Conservation (phyloP, 2,888 invertebrate species). For the Amblyteles armatorius region DNA sequence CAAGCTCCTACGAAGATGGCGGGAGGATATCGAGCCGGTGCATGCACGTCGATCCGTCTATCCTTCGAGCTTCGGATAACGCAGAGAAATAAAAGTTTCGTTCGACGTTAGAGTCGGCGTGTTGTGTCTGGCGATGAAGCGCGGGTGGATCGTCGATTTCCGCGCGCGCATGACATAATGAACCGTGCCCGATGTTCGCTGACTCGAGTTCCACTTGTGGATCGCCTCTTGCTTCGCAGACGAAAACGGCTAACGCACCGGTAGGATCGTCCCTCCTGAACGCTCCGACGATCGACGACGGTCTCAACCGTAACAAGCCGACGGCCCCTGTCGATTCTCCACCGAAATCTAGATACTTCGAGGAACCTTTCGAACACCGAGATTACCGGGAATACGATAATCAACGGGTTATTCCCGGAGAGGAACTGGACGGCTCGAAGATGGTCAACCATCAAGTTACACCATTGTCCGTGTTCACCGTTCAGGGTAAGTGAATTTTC, state of each 20-base stretch:
- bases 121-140: constrained; percentile 18
- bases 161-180: constrained; percentile 62
- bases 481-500: constrained; percentile 55
- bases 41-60: not conserved
- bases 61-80: not conserved
- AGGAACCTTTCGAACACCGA: not conserved
- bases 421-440: not conserved
- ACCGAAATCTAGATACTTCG: constrained; percentile 7
- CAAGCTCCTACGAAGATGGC: not conserved
- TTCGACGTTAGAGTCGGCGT: not conserved
- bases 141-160: constrained; percentile 39
- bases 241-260: constrained; percentile 56
- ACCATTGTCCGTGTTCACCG: constrained; percentile 50
- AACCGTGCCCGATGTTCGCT: constrained; percentile 54
- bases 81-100: constrained; percentile 5
- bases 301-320: not conserved
- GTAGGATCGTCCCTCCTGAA: constrained; percentile 41
- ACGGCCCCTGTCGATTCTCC: not conserved
- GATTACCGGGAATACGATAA: not conserved
- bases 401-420: not conserved
- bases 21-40: not conserved
- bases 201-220: constrained; percentile 28
- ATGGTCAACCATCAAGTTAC: constrained; percentile 51
- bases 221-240: constrained; percentile 60
- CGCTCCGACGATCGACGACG: constrained; percentile 20